These are phyloP conservation scores for Salmo trutta DNA, from an alignment of 2,797 vertebrate genomes.

Conservation along the genomic window DNA sequence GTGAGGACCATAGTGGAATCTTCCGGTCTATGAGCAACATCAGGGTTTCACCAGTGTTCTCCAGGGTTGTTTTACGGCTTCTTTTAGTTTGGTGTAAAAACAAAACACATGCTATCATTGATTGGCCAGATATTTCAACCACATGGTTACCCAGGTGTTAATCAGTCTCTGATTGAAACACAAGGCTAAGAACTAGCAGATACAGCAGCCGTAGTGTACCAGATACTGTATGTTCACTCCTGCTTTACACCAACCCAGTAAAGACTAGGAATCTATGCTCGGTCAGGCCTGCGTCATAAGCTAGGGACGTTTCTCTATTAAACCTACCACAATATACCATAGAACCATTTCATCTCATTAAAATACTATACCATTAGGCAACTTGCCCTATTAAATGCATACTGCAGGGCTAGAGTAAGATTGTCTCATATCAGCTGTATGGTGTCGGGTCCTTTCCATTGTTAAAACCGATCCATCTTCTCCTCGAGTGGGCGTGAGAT, in stretches of 20 bases:
- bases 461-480: constrained; percentile 69
- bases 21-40: no score
- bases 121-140: no score
- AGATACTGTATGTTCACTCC: no score
- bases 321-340: background rate
- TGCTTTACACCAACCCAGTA: no score
- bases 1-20: no score
- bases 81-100: no score
- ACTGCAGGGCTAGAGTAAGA: constrained; percentile 50
- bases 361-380: constrained; percentile 14
- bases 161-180: background rate
- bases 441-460: constrained; percentile 60
- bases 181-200: background rate
- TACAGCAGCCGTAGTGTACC: background rate
- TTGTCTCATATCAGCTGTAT: constrained; percentile 39
- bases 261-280: no score
- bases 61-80: no score
- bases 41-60: no score
- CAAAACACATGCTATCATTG: no score
- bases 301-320: background rate
- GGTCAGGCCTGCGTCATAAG: background rate
- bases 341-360: constrained; percentile 39
- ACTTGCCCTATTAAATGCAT: constrained; percentile 40
- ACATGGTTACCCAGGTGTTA: no score
- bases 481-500: constrained; percentile 70